Base-by-base conservation (phyloP, 2,888 invertebrate species). In the Synergus japonicus region DNA sequence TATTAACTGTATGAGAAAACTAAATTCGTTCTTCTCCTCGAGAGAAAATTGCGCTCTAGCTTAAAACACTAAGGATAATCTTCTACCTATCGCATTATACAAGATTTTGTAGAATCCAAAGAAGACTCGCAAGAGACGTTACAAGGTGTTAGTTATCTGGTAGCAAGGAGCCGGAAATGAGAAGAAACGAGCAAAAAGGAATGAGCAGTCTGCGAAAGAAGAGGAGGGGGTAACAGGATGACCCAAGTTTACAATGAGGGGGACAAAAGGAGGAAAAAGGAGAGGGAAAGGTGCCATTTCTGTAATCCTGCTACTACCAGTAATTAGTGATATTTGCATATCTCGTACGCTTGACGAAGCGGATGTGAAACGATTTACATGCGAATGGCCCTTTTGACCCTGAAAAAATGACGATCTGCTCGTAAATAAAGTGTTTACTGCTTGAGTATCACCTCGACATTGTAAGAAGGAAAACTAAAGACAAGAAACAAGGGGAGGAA, bases 321-420 rank as follows among this genome's bases (percentile, higher is more conserved):
- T 90, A 91, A 91, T 91, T 91, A 91, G 90, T 87, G 87, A 85
- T 86, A 91, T 91, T 91, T 91, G 90, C 91, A 91, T 91, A 91
- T 89, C 90, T 89, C 87, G 80, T 83, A 84, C 83, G 79, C 81
- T 79, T 78, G 66, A 81, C 69, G 82, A 79, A 77, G 79, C 73
- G 78, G 81, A 83, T 85, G 86, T 84, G 49, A 73, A 73, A 79
- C 87, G 84, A 91, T 91, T 91, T 91, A 88, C 91, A 91, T 91
- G 87, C 88, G 90, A 91, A 91, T 91, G 85, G 87, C 78, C 81
- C 86, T 85, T 82, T 78, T 79, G 84, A 79, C 79, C 79, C 81
- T 83, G 85, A 88, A 43, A 65, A 90, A 88, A 87, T 87, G 85
- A 86, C 85, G 82, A 83, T 83, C 83, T 79, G 83, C 87, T 86